Evolutionary conservation across 2,888 invertebrate genomes (phyloP).

Genomic region (Tiliacea aurago): DNA sequence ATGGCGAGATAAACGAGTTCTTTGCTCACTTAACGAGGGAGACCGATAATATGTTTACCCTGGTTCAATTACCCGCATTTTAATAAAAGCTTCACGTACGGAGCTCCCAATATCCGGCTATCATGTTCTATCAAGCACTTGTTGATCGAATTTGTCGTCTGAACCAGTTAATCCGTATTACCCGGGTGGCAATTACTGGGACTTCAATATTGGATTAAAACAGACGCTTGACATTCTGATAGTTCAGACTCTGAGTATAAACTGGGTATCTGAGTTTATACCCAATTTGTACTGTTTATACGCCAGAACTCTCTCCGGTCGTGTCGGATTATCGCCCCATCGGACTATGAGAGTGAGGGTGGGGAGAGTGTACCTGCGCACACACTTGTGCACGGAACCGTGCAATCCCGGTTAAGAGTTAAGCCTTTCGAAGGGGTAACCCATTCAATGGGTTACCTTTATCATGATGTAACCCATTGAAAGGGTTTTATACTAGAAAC

Average conservation of each 20-base stretch:
- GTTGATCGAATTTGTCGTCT: conserved; percentile 46
- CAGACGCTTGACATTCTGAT: conserved; percentile 18
- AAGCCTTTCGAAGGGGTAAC: too few species aligned
- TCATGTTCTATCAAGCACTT: conserved; percentile 49
- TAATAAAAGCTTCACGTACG: conserved; percentile 43
- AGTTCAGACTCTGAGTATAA: background rate
- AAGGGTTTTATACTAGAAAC: too few species aligned
- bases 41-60: conserved; percentile 20
- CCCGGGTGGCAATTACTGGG: conserved; percentile 33
- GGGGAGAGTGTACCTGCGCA: too few species aligned
- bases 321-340: too few species aligned
- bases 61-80: conserved; percentile 45
- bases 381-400: too few species aligned
- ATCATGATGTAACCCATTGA: too few species aligned
- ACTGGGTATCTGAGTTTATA: background rate
- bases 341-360: too few species aligned
- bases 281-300: too few species aligned
- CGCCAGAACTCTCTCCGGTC: too few species aligned
- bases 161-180: conserved; percentile 42
- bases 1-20: conserved; percentile 13
- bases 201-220: conserved; percentile 37
- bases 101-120: conserved; percentile 32
- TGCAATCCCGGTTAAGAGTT: too few species aligned
- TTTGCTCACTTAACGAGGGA: conserved; percentile 26
- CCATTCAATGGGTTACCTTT: too few species aligned